Evolutionary conservation across 2,797 vertebrate species (phyloP).

Genomic region (Bryconaethiops microstoma): DNA sequence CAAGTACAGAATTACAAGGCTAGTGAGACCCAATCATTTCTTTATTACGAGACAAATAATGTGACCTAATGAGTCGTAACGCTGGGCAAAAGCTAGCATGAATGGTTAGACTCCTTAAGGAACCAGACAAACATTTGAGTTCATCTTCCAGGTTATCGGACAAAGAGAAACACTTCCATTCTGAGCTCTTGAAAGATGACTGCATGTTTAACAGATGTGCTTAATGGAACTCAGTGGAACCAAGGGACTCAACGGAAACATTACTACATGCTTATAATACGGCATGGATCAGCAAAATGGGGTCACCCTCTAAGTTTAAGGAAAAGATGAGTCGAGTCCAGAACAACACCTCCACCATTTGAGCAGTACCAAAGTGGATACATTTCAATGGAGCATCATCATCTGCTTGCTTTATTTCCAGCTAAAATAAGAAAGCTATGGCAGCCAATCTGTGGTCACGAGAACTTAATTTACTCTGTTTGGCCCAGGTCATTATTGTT

Average conservation of each 20-base stretch:
- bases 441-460: background rate
- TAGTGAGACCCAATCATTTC: constrained; percentile 37
- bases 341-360: background rate
- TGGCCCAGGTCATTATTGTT: background rate
- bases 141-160: constrained; percentile 9
- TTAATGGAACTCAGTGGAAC: no score
- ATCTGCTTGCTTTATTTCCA: constrained; percentile 4
- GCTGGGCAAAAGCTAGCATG: constrained; percentile 7
- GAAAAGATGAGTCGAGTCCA: constrained; percentile 7
- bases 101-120: constrained; percentile 1
- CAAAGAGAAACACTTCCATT: background rate
- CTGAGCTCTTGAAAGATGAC: background rate
- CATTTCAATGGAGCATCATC: background rate
- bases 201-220: constrained; percentile 7
- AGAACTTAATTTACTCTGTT: background rate
- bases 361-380: background rate
- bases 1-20: constrained; percentile 50
- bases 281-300: background rate
- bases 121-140: constrained; percentile 1
- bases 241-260: background rate
- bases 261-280: background rate
- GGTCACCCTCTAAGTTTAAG: background rate
- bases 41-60: constrained; percentile 52
- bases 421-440: background rate
- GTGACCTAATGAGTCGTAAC: constrained; percentile 42